Evolutionary conservation across 2,797 vertebrate genomes (phyloP).

Genomic region (Nasua narica): DNA sequence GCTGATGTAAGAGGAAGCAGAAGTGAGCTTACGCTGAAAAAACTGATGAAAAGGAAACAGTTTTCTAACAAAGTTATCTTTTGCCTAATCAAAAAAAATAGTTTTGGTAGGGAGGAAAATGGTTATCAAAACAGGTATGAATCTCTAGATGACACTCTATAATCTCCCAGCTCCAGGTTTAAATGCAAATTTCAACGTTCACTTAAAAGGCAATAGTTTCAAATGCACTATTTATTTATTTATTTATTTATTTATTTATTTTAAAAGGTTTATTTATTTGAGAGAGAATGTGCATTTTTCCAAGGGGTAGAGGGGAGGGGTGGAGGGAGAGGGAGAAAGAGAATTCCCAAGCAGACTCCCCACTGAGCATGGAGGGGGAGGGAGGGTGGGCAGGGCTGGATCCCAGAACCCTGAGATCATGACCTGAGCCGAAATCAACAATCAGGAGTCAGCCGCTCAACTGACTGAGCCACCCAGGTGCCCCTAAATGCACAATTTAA

Average conservation of each 20-base stretch:
- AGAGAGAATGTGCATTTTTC: neutral
- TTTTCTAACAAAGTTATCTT: slow-evolving; percentile 21
- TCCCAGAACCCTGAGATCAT: neutral
- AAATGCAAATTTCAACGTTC: neutral
- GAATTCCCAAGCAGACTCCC: neutral
- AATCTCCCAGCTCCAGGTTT: neutral
- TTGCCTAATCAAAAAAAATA: neutral
- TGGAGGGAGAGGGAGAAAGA: neutral
- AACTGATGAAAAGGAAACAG: neutral
- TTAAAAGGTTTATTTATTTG: neutral
- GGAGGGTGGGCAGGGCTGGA: neutral
- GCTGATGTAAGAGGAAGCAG: neutral
- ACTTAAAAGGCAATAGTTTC: neutral
- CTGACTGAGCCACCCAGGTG: neutral
- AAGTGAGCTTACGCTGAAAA: neutral
- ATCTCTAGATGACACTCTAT: neutral
- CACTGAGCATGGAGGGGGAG: neutral
- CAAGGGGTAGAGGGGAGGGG: neutral
- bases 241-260: neutral
- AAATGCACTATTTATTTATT: neutral
- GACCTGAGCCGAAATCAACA: neutral
- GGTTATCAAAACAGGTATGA: neutral
- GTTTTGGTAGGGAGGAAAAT: neutral
- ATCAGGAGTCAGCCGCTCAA: neutral
- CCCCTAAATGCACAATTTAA: neutral